Evolutionary conservation across 2,888 invertebrate genomes (phyloP).

Genomic region (Dromius quadrimaculatus): DNA sequence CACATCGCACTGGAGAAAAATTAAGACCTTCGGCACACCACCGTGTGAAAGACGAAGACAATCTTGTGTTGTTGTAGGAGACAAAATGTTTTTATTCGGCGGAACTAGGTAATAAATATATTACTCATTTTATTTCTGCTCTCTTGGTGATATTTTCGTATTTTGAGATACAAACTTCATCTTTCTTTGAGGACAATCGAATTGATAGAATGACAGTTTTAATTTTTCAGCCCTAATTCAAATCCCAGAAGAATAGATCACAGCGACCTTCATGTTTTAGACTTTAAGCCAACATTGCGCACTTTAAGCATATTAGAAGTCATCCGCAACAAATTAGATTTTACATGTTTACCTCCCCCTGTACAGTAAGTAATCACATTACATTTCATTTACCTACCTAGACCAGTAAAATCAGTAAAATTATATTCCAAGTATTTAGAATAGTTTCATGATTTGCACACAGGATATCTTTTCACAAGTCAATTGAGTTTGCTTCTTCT

Average conservation of each 20-base stretch:
- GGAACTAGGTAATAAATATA: constrained; percentile 93
- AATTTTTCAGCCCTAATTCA: constrained; percentile 26
- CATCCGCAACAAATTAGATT: constrained; percentile 75
- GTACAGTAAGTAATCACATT: constrained; percentile 75
- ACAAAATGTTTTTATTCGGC: constrained; percentile 86
- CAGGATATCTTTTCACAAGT: too few relatives aligned
- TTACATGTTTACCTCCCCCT: constrained; percentile 73
- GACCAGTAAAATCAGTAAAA: too few relatives aligned
- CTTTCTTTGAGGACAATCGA: too few relatives aligned
- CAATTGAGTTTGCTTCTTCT: too few relatives aligned
- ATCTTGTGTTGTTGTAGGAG: constrained; percentile 81
- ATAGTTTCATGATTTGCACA: too few relatives aligned
- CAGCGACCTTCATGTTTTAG: constrained; percentile 85
- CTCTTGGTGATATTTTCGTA: background rate
- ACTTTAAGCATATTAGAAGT: constrained; percentile 79
- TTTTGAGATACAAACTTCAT: background rate
- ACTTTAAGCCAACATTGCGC: constrained; percentile 81
- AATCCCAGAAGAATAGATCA: constrained; percentile 71
- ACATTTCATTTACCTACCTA: too few relatives aligned
- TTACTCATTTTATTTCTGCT: too few relatives aligned
- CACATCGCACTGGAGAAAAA: constrained; percentile 72
- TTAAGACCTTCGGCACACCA: constrained; percentile 72
- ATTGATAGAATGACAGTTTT: too few relatives aligned
- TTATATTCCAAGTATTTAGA: too few relatives aligned
- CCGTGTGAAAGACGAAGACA: constrained; percentile 80